Percentiles rank a stretch among this genome's conserved stretches.
Evolutionary conservation across 2,797 vertebrate species (phyloP).

Genomic region (Melanotaenia parkinsoni): DNA sequence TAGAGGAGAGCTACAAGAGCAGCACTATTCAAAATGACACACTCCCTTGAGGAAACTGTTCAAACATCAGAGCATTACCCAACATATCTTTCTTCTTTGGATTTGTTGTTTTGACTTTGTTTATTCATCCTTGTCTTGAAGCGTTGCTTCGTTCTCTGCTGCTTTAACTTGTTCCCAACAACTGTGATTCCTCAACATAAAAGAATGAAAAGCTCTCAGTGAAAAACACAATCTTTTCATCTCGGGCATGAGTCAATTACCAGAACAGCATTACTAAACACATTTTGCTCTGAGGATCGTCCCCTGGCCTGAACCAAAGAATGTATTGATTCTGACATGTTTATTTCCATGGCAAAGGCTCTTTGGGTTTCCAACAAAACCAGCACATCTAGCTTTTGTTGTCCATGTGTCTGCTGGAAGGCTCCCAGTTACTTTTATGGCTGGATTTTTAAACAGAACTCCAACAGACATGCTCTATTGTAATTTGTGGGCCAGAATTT

Average conservation of each 20-base stretch:
- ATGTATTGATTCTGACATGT: constrained; percentile 82
- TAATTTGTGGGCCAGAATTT: constrained; percentile 43
- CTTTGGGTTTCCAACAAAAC: constrained; percentile 65
- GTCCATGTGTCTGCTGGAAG: constrained; percentile 67
- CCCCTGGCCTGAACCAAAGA: constrained; percentile 65
- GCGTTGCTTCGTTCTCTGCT: constrained; percentile 63
- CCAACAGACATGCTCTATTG: constrained; percentile 41
- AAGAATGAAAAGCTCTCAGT: constrained; percentile 70
- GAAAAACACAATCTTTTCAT: constrained; percentile 79
- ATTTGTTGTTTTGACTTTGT: constrained; percentile 79
- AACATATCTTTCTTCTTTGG: constrained; percentile 64
- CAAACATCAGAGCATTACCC: constrained; percentile 71
- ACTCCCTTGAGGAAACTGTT: constrained; percentile 60
- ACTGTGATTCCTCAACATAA: constrained; percentile 76
- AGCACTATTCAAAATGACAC: constrained; percentile 66
- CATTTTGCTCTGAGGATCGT: constrained; percentile 57
- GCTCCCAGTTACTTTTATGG: constrained; percentile 57
- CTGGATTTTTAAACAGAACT: constrained; percentile 47
- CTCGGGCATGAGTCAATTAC: constrained; percentile 77
- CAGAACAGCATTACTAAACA: constrained; percentile 62
- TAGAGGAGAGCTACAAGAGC: constrained; percentile 44
- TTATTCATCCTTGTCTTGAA: constrained; percentile 77
- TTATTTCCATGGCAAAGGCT: constrained; percentile 79
- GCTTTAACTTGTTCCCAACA: constrained; percentile 76
- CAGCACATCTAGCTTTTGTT: constrained; percentile 64